Percentiles rank a stretch among this genome's conserved stretches.
Evolutionary conservation across 2,888 invertebrate genomes (phyloP).

Genomic region (Diaphora mendica): DNA sequence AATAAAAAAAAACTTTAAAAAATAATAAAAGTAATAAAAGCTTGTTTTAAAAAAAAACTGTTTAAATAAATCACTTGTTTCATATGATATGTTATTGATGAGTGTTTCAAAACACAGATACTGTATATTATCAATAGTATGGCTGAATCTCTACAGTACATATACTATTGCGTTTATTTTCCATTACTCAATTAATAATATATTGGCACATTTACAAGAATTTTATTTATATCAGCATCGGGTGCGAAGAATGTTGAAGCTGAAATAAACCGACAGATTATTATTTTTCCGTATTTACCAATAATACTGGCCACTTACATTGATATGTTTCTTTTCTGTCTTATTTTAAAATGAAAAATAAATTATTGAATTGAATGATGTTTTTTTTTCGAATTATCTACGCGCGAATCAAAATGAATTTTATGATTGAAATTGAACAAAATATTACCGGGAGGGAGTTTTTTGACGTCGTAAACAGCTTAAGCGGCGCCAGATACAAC

Average conservation of each 20-base stretch:
- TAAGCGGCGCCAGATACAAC: slow-evolving; percentile 27
- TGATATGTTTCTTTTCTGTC: not conserved
- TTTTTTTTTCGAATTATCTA: slow-evolving; percentile 49
- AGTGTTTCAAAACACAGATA: too few relatives aligned
- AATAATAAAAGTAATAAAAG: too few relatives aligned
- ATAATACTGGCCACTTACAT: not conserved
- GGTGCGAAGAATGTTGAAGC: not conserved
- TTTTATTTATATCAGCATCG: not conserved
- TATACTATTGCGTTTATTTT: not conserved
- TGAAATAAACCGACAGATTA: not conserved
- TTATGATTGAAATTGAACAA: slow-evolving; percentile 33
- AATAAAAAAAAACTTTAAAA: too few relatives aligned
- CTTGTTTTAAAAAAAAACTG: too few relatives aligned
- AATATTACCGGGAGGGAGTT: slow-evolving; percentile 31
- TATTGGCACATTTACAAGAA: not conserved
- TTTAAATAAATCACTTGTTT: too few relatives aligned
- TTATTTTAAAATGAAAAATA: not conserved
- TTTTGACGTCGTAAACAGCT: slow-evolving; percentile 44
- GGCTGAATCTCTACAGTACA: too few relatives aligned
- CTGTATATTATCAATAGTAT: not conserved
- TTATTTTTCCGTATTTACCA: not conserved
- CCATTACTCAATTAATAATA: not conserved
- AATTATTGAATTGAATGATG: slow-evolving; percentile 29
- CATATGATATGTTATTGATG: too few relatives aligned
- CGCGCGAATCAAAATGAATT: slow-evolving; percentile 37